phyloP scores from a whole-genome alignment of 2,797 vertebrate species.

The Danio kyathit region DNA sequence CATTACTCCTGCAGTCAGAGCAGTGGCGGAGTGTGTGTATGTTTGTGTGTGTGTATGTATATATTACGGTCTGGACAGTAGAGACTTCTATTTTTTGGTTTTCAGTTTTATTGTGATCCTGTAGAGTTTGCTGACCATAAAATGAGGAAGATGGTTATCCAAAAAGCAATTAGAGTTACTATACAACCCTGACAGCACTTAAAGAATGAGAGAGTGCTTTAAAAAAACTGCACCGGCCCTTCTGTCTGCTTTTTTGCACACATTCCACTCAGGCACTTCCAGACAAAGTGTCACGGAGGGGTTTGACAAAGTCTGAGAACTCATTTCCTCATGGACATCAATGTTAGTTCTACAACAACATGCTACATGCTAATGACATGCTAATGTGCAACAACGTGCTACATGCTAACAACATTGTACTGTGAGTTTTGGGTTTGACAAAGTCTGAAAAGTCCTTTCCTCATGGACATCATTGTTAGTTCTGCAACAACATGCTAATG shows the following conservation, averaged over 20 bases:
- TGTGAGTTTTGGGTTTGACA: too few relatives aligned
- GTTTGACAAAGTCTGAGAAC: slow-evolving; percentile 8
- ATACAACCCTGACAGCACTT: slow-evolving; percentile 78
- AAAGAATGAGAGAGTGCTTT: slow-evolving; percentile 61
- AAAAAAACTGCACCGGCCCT: slow-evolving; percentile 8
- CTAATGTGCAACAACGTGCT: too few relatives aligned
- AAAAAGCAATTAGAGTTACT: slow-evolving; percentile 79
- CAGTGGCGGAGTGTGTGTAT: background rate
- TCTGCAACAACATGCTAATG: too few relatives aligned
- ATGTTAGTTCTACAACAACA: background rate
- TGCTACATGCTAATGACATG: background rate
- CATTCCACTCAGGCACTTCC: background rate
- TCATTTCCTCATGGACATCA: background rate
- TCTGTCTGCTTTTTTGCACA: slow-evolving; percentile 11
- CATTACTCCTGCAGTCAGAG: slow-evolving; percentile 69
- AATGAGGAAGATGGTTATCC: slow-evolving; percentile 78
- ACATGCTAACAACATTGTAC: too few relatives aligned
- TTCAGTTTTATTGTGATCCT: slow-evolving; percentile 29
- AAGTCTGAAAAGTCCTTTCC: background rate
- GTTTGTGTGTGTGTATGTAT: slow-evolving; percentile 3
- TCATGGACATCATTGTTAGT: background rate
- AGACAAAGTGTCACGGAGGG: background rate
- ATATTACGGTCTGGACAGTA: slow-evolving; percentile 62
- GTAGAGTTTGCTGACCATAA: slow-evolving; percentile 77
- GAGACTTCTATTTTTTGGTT: slow-evolving; percentile 70